phyloP scores from a whole-genome alignment of 2,888 invertebrate genomes.

The Drosophila emarginata region DNA sequence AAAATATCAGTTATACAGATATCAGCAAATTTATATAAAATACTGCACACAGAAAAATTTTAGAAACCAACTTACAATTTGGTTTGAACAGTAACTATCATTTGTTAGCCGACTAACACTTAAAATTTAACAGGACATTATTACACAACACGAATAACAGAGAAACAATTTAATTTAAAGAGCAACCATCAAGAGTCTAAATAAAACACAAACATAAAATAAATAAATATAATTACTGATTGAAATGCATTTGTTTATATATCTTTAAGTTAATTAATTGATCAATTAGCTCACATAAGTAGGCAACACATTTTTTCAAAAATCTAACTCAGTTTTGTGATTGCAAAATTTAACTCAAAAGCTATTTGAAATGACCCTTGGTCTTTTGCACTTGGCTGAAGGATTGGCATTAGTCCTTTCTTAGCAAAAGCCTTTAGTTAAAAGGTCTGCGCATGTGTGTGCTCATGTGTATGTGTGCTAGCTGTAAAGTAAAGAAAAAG shows the following conservation, averaged over 20 bases:
- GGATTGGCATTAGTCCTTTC: not conserved
- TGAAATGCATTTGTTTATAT: not conserved
- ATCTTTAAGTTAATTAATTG: not conserved
- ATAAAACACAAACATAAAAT: no score
- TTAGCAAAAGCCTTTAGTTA: not conserved
- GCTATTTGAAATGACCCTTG: not conserved
- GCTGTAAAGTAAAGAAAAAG: conserved; percentile 4
- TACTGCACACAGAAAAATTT: no score
- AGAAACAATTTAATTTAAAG: no score
- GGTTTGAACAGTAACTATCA: no score
- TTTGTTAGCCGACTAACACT: no score
- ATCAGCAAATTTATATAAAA: no score
- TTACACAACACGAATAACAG: no score
- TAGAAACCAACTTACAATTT: not conserved
- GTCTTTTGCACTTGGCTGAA: not conserved
- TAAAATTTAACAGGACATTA: no score
- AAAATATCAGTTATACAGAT: no score
- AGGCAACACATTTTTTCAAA: not conserved
- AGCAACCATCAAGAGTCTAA: no score
- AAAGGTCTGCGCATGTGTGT: conserved; percentile 5
- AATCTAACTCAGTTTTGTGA: not conserved
- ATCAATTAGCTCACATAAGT: not conserved
- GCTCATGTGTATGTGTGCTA: not conserved
- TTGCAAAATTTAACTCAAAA: not conserved
- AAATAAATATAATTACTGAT: no score